Percentiles rank a stretch among this genome's conserved stretches.
Conservation (phyloP, 2,888 invertebrate genomes). For the Peribatodes rhomboidaria region DNA sequence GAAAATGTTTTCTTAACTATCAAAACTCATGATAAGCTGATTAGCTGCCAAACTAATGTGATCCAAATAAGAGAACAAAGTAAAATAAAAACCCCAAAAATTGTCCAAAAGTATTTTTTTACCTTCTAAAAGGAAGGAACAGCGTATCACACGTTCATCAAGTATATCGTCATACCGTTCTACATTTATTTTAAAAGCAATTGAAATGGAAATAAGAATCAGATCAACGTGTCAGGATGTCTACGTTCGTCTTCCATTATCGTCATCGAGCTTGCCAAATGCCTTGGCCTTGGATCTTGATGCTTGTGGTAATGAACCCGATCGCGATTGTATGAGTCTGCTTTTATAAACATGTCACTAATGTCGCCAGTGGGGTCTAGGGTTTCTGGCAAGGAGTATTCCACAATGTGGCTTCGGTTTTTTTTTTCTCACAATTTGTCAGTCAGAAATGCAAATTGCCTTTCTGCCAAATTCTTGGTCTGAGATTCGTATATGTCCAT, state of each 20-base stretch:
- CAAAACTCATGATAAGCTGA: too few relatives aligned
- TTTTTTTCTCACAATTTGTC: not conserved
- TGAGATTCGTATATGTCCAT: too few relatives aligned
- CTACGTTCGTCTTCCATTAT: constrained; percentile 31
- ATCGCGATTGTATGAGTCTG: constrained; percentile 13
- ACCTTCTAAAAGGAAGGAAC: not conserved
- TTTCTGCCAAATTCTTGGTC: too few relatives aligned
- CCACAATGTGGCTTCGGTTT: not conserved
- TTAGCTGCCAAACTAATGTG: too few relatives aligned
- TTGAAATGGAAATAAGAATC: constrained; percentile 18
- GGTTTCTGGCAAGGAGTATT: constrained; percentile 16
- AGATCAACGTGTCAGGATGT: constrained; percentile 25
- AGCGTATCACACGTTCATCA: not conserved
- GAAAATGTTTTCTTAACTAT: too few relatives aligned
- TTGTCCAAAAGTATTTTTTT: not conserved
- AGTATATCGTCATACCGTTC: not conserved
- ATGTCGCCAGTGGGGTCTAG: constrained; percentile 21
- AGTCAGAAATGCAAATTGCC: too few relatives aligned
- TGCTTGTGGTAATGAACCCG: constrained; percentile 30
- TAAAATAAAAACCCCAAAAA: too few relatives aligned
- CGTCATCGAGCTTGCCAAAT: constrained; percentile 29
- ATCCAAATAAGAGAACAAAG: too few relatives aligned
- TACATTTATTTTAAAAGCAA: constrained; percentile 9
- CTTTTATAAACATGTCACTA: constrained; percentile 21
- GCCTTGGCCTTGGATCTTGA: constrained; percentile 21